These are phyloP conservation scores for Bufo gargarizans DNA, from an alignment of 2,113 vertebrate species.

Conservation along the genomic window DNA sequence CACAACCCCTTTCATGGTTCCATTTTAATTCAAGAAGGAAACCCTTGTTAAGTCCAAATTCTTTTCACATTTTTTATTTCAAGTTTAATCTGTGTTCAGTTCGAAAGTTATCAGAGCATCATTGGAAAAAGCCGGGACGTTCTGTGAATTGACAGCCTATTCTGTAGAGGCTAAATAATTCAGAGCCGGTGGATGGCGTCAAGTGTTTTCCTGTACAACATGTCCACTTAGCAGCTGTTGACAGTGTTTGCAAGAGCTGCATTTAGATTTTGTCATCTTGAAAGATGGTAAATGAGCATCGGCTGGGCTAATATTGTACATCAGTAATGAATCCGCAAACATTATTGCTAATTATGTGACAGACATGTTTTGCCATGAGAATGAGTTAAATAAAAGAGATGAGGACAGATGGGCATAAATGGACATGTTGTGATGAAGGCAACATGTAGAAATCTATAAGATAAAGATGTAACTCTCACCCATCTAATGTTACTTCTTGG, in stretches of 20 bases:
- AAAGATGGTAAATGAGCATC: constrained; percentile 45
- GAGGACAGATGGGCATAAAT: constrained; percentile 33
- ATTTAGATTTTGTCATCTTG: constrained; percentile 36
- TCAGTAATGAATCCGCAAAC: constrained; percentile 54
- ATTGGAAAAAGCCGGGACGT: neutral
- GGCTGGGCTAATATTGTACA: constrained; percentile 49
- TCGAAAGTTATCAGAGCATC: neutral
- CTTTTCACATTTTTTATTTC: neutral
- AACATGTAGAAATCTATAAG: neutral
- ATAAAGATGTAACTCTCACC: neutral
- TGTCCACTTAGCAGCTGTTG: constrained; percentile 53
- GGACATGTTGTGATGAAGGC: neutral
- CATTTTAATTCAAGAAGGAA: neutral
- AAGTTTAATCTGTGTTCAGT: neutral
- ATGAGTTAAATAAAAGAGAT: constrained; percentile 36
- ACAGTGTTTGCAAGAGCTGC: constrained; percentile 44
- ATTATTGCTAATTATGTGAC: constrained; percentile 34
- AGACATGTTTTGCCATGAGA: constrained; percentile 40
- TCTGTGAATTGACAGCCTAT: neutral
- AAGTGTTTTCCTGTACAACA: constrained; percentile 45
- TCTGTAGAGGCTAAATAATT: constrained; percentile 25
- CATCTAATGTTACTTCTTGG: neutral
- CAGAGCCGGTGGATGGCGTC: constrained; percentile 5
- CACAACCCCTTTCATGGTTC: neutral
- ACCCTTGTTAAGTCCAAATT: neutral